Conservation (phyloP, 2,888 invertebrate genomes). For the Tetragonula carbonaria region DNA sequence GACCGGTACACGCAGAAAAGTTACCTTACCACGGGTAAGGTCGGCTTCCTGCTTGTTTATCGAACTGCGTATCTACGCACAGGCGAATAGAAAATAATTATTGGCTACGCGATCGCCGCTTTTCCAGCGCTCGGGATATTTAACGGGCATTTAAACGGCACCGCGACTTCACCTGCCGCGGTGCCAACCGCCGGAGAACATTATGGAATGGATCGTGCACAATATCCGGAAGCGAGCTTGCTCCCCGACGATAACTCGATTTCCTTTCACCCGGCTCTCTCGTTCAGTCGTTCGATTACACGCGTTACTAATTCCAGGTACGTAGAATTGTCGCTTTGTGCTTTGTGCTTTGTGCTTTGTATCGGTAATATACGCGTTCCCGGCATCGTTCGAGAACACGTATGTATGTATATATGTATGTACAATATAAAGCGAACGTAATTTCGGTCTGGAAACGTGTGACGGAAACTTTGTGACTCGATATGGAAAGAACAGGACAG, state of each 20-base stretch:
- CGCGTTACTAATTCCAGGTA: constrained; percentile 11
- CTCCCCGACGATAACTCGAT: constrained; percentile 51
- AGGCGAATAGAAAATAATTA: constrained; percentile 61
- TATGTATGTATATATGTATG: too few relatives aligned
- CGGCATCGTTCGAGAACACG: too few relatives aligned
- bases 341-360: not conserved
- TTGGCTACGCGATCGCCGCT: constrained; percentile 35
- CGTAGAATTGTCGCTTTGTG: not conserved
- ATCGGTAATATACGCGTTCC: not conserved
- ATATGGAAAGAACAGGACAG: constrained; percentile 13
- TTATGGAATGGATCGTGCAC: constrained; percentile 34
- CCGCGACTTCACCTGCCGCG: constrained; percentile 31
- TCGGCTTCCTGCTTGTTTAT: constrained; percentile 65
- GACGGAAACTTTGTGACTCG: not conserved
- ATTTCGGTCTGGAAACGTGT: not conserved
- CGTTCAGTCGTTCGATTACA: constrained; percentile 6
- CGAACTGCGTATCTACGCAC: constrained; percentile 52
- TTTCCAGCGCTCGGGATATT: constrained; percentile 44
- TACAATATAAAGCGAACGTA: not conserved
- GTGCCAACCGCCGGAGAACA: constrained; percentile 4
- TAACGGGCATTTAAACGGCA: constrained; percentile 52
- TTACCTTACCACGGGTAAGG: constrained; percentile 26
- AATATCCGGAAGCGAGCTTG: constrained; percentile 54
- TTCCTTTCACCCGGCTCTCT: constrained; percentile 48
- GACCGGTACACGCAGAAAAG: constrained; percentile 15